Evolutionary conservation across 2,888 invertebrate genomes (phyloP), one percentile per base, ranked within the genome.

Genomic region (Diogma glabrata): DNA sequence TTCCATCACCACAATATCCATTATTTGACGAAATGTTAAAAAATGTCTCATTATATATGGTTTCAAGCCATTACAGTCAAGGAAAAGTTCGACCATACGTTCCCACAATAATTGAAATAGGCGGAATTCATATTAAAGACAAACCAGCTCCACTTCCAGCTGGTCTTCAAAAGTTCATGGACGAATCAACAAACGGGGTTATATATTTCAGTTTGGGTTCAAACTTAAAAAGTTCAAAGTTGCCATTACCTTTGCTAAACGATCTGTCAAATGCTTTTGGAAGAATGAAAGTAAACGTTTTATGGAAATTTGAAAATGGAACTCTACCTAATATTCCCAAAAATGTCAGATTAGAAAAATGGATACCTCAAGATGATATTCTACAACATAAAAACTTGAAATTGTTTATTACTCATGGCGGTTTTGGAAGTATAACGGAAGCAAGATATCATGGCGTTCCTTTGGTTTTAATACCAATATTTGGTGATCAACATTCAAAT

Each of bases 331-430:
- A 74, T 24, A 72, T 75, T 58, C 72, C 81, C 0, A 58, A 69
- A 0, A 81, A 82, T 61, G 69, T 84, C 1, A 67, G 75, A 46
- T 65, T 76, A 7, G 66, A 70, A 52, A 76, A 78, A 56, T 85
- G 84, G 84, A 60, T 84, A 30, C 84, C 84, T 0, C 85, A 85
- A 60, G 76, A 75, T 54, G 80, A 79, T 57, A 74, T 82, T 36
- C 64, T 83, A 65, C 77, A 75, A 1, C 79, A 79, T 64, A 74
- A 75, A 1, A 78, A 77, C 49, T 59, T 75, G 10, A 75, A 71
- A 60, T 61, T 78, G 1, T 82, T 84, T 58, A 74, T 84, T 57
- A 76, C 79, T 0, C 83, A 83, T 59, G 82, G 81, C 4, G 82
- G 82, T 4, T 70, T 79, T 52, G 78, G 81, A 54, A 78, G 81